Base-by-base conservation (phyloP, 2,888 invertebrate genomes). In the Charanyca ferruginea region DNA sequence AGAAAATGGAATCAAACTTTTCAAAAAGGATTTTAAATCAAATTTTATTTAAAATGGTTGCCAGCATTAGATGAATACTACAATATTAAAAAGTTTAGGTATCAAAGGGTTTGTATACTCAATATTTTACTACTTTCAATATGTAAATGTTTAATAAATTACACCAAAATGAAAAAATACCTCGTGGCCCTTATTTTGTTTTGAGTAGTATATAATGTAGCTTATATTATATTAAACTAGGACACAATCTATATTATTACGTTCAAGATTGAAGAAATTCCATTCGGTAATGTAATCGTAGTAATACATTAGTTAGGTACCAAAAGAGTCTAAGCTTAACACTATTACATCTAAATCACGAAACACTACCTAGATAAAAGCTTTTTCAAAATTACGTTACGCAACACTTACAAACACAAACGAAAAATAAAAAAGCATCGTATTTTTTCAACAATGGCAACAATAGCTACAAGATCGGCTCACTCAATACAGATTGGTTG, bases 401-500 rank as follows among this genome's bases (percentile, higher is more conserved):
- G 28, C 44, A 68, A 67, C 35, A 58, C 58, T 53, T 52, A 35
- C 48, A 54, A 64, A 58, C 25, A 11, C 44, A 61, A 73, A 57
- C 38, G 25, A 38, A 51, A 47, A 63, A 72, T 25, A 73, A 64
- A 61, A 70, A 59, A 64, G 49, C 52, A 48, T 55, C 35, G 59
- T 61, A 22, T 60, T 49, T 76, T 74, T 76, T 67, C 13, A 49
- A 77, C 73, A 75, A 72, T 51, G 59, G 58, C 63, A 67, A 80
- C 81, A 79, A 78, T 77, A 71, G 71, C 66, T 51, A 64, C 64
- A 76, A 80, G 80, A 83, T 79, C 66, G 70, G 67, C 79, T 76
- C 71, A 80, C 82, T 85, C 81, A 81, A 83, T 85, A 78, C 83
- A 78, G 83, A 86, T 87, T 83, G 85, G 81, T 81, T 80, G 73